Evolutionary conservation across 2,113 vertebrate genomes (phyloP), one percentile per base, ranked within the genome.

Genomic region (Aegithalos caudatus): DNA sequence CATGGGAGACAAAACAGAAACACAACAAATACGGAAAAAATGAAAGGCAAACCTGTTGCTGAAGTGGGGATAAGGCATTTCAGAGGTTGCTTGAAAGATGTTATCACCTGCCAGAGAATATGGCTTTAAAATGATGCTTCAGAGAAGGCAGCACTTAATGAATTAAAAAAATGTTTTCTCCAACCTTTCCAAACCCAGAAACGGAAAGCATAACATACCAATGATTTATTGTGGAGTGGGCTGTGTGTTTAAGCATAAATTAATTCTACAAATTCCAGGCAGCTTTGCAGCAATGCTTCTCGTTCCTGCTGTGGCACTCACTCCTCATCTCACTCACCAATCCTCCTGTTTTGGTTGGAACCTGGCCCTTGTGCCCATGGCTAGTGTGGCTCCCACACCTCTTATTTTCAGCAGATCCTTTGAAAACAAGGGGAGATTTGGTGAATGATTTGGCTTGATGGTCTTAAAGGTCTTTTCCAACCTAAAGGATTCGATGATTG

Each of bases 111-210:
- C 70, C 51, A 35, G 70, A 88, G 67, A 88, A 6, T 51, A 21
- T 1, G 0, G 31, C 58, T 80, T 58, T 54, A 19, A 64, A 67
- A 47, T 3, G 17, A 35, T 33, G 22, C 76, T 54, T 64, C 44
- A 11, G 76, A 82, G 54, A 80, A 88, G 27, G 40, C 53, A 80
- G 81, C 42, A 69, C 31, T 9, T 27, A 69, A 33, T 33, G 23
- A 69, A 88, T 22, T 38, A 19, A 62, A 48, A 73, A 38, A 65
- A 56, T 1, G 11, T 57, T 81, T 73, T 74, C 53, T 45, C 70
- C 79, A 66, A 24, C 31, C 38, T 76, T 87, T 85, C 65, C 88
- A 88, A 94, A 50, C 29, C 40, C 78, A 87, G 81, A 61, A 84
- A 85, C 0, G 1, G 73, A 74, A 93, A 84, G 73, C 85, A 50